Evolutionary conservation across 2,113 vertebrate genomes (phyloP).

Genomic region (Cygnus atratus): DNA sequence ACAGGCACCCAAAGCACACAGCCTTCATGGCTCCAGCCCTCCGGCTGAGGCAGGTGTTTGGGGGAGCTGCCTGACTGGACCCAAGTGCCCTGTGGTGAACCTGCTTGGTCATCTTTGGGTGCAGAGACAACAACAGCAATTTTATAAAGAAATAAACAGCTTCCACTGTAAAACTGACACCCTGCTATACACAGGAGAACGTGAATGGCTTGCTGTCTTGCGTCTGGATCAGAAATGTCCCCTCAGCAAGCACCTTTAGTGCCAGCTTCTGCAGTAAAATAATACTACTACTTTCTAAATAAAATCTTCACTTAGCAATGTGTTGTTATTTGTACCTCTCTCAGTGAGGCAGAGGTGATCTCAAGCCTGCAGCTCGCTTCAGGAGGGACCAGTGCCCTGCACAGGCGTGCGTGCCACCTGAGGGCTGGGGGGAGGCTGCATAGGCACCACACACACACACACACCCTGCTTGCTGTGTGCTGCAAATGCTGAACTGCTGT

Average conservation of each 20-base stretch:
- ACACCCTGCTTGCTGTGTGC: no score
- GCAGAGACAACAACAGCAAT: not conserved
- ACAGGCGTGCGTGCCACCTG: not conserved
- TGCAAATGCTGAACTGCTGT: not conserved
- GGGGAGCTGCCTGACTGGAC: not conserved
- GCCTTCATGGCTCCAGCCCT: not conserved
- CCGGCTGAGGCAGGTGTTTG: accelerated
- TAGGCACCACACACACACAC: not conserved
- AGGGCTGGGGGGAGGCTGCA: not conserved
- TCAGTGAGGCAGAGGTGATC: not conserved
- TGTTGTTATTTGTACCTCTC: not conserved
- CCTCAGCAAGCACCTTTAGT: not conserved
- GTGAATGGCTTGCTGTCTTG: not conserved
- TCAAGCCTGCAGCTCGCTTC: accelerated
- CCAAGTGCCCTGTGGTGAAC: not conserved
- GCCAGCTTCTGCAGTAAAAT: not conserved
- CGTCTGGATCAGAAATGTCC: not conserved
- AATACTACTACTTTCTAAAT: not conserved
- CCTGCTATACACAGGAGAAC: not conserved
- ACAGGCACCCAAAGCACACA: accelerated
- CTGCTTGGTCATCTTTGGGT: not conserved
- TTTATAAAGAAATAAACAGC: constrained; percentile 38
- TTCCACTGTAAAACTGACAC: constrained; percentile 10
- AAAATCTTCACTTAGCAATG: not conserved
- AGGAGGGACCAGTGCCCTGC: not conserved